These are phyloP conservation scores for Actinia tenebrosa DNA, from an alignment of 64 coral and sea anemone species.

Conservation along the genomic window DNA sequence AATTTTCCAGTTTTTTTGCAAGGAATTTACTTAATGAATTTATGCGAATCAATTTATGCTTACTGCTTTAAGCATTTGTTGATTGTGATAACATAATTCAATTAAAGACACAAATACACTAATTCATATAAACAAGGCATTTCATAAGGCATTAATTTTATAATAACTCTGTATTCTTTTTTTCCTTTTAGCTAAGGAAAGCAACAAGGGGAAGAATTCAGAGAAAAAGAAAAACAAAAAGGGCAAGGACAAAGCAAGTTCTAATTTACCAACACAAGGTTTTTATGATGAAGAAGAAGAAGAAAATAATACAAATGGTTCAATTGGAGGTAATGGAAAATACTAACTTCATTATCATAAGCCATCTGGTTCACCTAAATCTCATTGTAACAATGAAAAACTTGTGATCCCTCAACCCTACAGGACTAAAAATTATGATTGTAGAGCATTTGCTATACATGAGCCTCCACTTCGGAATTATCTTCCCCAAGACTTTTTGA, in stretches of 20 bases:
- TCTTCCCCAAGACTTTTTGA: not conserved
- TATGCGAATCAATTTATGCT: too few relatives aligned
- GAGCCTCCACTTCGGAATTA: not conserved
- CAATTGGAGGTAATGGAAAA: conserved; percentile 17
- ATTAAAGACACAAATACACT: not conserved
- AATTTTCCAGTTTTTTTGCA: too few relatives aligned
- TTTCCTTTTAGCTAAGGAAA: conserved; percentile 13
- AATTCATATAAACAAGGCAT: too few relatives aligned
- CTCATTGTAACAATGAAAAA: too few relatives aligned
- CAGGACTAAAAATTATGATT: too few relatives aligned
- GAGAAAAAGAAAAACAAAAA: conserved; percentile 25
- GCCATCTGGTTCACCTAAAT: too few relatives aligned
- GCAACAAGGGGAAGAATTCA: conserved; percentile 16
- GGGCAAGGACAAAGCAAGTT: not conserved
- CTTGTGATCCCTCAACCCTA: too few relatives aligned
- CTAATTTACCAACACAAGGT: not conserved
- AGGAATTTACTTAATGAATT: too few relatives aligned
- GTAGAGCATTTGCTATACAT: not conserved
- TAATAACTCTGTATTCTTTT: not conserved
- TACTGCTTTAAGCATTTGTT: too few relatives aligned
- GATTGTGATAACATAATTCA: too few relatives aligned
- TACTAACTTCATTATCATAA: too few relatives aligned
- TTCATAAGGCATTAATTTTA: too few relatives aligned
- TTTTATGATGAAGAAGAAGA: conserved; percentile 36
- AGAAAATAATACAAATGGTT: conserved; percentile 18